phyloP scores from a whole-genome alignment of 2,888 invertebrate species.

The Ophioninae sp. region DNA sequence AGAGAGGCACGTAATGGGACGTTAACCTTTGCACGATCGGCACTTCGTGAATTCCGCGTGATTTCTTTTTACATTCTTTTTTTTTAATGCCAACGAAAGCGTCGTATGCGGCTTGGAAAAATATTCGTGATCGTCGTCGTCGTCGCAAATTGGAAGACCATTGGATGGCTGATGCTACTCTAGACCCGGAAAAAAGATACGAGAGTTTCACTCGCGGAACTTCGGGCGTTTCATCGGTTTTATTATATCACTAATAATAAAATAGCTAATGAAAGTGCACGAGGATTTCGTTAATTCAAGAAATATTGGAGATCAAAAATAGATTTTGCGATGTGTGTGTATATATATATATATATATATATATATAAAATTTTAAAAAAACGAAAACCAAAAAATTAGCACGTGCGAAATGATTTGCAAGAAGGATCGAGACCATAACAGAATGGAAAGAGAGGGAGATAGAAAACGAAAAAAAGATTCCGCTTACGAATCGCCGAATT shows the following conservation, averaged over 20 bases:
- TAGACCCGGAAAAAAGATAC: not conserved
- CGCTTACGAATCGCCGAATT: constrained; percentile 6
- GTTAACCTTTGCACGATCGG: constrained; percentile 30
- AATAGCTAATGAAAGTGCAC: too few relatives aligned
- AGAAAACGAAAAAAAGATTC: not conserved
- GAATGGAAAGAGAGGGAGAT: not conserved
- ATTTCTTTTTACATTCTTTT: not conserved
- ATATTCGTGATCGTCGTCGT: not conserved
- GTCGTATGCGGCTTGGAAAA: constrained; percentile 8
- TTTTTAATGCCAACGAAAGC: constrained; percentile 17
- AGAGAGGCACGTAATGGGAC: constrained; percentile 8
- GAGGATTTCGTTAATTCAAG: too few relatives aligned
- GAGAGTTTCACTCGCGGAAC: not conserved
- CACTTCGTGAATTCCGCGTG: not conserved
- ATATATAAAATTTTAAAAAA: not conserved
- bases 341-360: too few relatives aligned
- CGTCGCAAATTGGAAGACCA: not conserved
- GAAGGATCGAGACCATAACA: not conserved
- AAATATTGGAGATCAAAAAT: too few relatives aligned
- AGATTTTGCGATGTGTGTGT: too few relatives aligned
- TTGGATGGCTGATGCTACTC: not conserved
- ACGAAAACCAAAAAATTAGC: not conserved
- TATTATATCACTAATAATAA: too few relatives aligned
- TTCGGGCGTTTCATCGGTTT: not conserved
- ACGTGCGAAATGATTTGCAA: not conserved